Conservation (phyloP, 2,797 vertebrate genomes). For the Mycteria americana region DNA sequence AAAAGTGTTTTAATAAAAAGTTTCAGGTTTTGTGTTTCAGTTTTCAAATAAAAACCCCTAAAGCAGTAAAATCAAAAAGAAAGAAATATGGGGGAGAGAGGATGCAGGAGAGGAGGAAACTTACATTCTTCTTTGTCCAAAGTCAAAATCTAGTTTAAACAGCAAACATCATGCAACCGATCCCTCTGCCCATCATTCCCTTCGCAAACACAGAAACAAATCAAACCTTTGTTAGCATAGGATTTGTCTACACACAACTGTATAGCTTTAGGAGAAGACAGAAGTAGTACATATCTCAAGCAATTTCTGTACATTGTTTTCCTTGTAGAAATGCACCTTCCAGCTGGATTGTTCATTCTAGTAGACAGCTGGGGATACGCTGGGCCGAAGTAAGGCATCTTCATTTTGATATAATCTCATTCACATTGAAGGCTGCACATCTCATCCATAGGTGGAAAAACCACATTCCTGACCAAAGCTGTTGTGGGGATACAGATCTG, state of each 20-base stretch:
- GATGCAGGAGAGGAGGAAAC: background rate
- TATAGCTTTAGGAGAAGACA: background rate
- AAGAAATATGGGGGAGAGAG: background rate
- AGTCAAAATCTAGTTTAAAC: background rate
- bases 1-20: background rate
- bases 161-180: background rate
- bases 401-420: background rate
- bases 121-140: background rate
- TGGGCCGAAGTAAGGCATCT: background rate
- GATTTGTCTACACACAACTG: background rate
- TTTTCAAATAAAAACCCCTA: background rate
- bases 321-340: background rate
- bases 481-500: background rate
- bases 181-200: background rate
- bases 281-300: background rate
- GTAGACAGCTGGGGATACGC: background rate
- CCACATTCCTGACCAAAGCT: background rate
- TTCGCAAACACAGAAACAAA: background rate
- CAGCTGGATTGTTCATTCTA: background rate
- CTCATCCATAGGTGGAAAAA: background rate
- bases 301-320: background rate
- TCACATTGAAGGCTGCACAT: background rate
- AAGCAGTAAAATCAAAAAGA: background rate
- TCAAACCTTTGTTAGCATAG: background rate
- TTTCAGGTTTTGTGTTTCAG: background rate